Evolutionary conservation across 2,888 invertebrate species (phyloP), one percentile per base, ranked within the genome.

Genomic region (Meiosimyza decipiens): DNA sequence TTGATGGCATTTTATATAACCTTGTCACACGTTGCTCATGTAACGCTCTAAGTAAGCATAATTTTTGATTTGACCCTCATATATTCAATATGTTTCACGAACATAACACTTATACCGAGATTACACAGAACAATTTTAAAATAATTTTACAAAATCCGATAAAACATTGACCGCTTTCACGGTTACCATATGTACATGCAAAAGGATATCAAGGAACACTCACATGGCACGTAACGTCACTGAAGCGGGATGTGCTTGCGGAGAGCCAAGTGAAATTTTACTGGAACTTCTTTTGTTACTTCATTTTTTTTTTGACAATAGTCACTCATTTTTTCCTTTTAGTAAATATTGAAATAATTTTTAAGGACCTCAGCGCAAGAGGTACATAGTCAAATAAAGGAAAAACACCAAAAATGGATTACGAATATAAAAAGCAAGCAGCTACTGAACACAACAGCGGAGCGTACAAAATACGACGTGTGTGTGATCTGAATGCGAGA

Each of bases 401-500:
- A 62, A n/a, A 62, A 64, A 64, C 2, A 22, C 22, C 2, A 22
- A 22, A 22, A 22, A 22, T 22, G 52, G 71, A 54, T 63, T 63
- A 63, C 64, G 50, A 18, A 49, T 28, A 50, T 12, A 50, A 50
- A 15, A 15, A 33, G 9, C 15, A 62, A 2, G 11, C 47, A 62
- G 52, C 47, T 4, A 40, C 18, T 12, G 57, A 66, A 11, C 12
- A 28, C 57, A 78, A 77, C 77, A 80, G 78, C 79, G 76, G 77
- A 72, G 60, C 73, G 75, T 7, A 49, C 50, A 49, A 50, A 64
- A 64, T 64, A 50, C 64, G 64, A 64, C 64, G 64, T 83, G 83
- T 81, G 82, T 84, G 84, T 84, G 83, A 84, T 83, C 82, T 82
- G 84, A 83, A 84, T 84, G 78, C 82, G 77, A 82, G 83, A 84